A percentile compares a stretch with the other conserved stretches of the same genome.
Conservation (phyloP, 2,113 vertebrate species). For the Erythrolamprus reginae region DNA sequence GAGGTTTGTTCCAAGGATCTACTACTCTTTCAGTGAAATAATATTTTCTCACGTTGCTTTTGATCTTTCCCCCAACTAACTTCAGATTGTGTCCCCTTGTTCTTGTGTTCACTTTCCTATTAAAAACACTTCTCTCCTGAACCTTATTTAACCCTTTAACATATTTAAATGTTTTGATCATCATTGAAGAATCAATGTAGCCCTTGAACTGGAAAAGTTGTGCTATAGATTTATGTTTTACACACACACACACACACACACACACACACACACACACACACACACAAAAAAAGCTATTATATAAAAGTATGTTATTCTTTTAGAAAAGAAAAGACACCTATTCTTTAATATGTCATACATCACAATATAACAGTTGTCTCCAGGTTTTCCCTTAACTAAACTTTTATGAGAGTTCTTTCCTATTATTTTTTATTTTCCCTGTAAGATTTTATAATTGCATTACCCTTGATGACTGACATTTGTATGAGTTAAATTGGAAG, state of each 20-base stretch:
- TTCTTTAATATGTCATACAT: neutral
- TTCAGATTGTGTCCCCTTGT: no score
- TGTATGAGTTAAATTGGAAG: neutral
- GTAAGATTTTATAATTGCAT: neutral
- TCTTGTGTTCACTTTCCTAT: no score
- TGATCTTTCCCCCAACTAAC: no score
- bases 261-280: neutral
- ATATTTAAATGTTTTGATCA: no score
- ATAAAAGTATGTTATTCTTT: neutral
- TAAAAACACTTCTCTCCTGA: no score
- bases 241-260: no score
- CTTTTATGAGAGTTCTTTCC: neutral
- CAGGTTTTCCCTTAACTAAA: neutral
- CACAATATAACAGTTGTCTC: neutral
- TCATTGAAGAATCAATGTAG: neutral
- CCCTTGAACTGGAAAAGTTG: neutral
- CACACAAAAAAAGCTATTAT: neutral
- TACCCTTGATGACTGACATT: neutral
- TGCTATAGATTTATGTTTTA: neutral
- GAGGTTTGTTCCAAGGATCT: no score
- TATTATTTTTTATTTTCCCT: neutral
- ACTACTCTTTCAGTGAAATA: no score
- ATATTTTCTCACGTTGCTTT: no score
- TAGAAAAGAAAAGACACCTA: neutral
- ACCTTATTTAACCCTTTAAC: no score